Conservation (phyloP, 2,888 invertebrate genomes). For the Lysandra coridon region DNA sequence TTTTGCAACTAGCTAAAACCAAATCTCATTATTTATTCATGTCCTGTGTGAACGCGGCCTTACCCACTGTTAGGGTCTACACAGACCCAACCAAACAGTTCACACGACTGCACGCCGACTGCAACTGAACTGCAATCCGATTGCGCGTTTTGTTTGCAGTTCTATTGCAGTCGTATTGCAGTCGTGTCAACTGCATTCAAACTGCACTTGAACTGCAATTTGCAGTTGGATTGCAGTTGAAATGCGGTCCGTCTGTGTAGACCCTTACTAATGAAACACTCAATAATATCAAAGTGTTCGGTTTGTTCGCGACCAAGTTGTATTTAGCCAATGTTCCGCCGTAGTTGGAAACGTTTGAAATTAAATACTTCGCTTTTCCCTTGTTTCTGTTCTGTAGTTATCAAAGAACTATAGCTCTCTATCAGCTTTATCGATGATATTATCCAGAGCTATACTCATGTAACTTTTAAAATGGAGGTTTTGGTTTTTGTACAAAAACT, state of each 20-base stretch:
- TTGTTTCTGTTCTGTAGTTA: not conserved
- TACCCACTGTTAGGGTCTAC: not conserved
- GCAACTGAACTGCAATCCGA: too few species aligned
- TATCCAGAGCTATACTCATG: too few species aligned
- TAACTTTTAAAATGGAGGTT: too few species aligned
- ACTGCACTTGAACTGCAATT: too few species aligned
- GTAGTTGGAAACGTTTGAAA: not conserved
- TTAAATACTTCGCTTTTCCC: not conserved
- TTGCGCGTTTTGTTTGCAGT: too few species aligned
- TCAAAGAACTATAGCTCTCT: not conserved
- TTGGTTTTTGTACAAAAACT: too few species aligned
- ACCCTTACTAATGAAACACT: not conserved
- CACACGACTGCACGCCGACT: too few species aligned
- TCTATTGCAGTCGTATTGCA: too few species aligned
- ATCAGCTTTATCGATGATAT: not conserved
- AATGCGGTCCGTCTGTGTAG: too few species aligned
- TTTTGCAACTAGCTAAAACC: not conserved
- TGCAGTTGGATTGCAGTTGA: too few species aligned
- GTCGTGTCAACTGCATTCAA: too few species aligned
- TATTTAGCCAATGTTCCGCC: not conserved
- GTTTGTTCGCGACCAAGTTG: not conserved
- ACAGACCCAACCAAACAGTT: too few species aligned
- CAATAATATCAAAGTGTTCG: not conserved
- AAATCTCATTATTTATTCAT: not conserved
- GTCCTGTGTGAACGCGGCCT: not conserved